These are phyloP conservation scores for Ophioderma brevispina DNA, from an alignment of 35 echinoderm and acorn worm genomes.

Conservation along the genomic window DNA sequence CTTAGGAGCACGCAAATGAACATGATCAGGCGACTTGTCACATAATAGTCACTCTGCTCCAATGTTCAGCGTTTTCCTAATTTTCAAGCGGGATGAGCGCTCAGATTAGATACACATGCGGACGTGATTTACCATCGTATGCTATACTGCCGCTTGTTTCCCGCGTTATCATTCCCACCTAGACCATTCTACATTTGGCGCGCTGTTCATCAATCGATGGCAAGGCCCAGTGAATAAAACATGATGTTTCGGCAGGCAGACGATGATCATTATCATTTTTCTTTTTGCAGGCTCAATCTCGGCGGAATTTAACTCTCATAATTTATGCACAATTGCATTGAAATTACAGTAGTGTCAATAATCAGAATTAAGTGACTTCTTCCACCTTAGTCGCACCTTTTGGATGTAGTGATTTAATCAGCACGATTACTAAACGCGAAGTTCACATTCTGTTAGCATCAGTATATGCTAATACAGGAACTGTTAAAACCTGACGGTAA, in stretches of 20 bases:
- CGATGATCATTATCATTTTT: background rate
- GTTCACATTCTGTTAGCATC: too few relatives aligned
- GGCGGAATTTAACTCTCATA: background rate
- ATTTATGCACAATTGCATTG: background rate
- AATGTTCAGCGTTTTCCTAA: background rate
- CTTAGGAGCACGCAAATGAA: too few relatives aligned
- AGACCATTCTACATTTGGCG: slow-evolving; percentile 9
- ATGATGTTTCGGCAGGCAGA: slow-evolving; percentile 2
- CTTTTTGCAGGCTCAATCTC: background rate
- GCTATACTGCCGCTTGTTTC: background rate
- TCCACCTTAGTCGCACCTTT: too few relatives aligned
- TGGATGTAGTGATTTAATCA: too few relatives aligned
- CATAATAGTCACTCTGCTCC: background rate
- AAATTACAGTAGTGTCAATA: too few relatives aligned
- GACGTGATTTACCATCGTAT: background rate
- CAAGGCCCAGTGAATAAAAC: background rate
- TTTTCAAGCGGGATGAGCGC: background rate
- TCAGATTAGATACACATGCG: background rate
- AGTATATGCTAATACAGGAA: too few relatives aligned
- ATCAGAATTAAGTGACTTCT: too few relatives aligned
- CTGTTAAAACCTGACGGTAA: too few relatives aligned
- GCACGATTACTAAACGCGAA: too few relatives aligned
- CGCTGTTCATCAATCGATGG: background rate
- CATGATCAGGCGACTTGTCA: background rate
- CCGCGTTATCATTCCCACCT: background rate